These are phyloP conservation scores for Eurypyga helias DNA, from an alignment of 2,113 vertebrate species.

Conservation along the genomic window DNA sequence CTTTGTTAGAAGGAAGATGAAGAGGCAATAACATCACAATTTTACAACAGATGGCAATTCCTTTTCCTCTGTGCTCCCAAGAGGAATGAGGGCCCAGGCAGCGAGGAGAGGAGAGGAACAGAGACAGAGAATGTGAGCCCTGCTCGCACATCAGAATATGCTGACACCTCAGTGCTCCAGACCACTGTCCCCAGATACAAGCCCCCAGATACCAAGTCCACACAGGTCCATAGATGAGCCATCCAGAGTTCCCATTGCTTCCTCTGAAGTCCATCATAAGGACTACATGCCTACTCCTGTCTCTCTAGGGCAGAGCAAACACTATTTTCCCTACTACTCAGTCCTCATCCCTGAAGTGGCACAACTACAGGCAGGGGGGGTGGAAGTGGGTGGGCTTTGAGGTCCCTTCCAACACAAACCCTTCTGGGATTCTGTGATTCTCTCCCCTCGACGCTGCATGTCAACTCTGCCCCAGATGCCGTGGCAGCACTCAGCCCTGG, in stretches of 20 bases:
- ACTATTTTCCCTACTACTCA: background rate
- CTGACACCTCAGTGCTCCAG: background rate
- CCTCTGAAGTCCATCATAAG: background rate
- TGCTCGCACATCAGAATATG: background rate
- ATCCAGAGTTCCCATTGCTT: background rate
- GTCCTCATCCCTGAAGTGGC: background rate
- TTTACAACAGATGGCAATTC: background rate
- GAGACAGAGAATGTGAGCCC: accelerated
- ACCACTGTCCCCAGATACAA: background rate
- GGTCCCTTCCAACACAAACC: no score
- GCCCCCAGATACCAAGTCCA: background rate
- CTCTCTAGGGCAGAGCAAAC: background rate
- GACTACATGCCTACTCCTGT: background rate
- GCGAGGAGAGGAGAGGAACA: background rate
- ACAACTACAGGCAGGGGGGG: background rate
- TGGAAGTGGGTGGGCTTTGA: no score
- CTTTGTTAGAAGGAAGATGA: background rate
- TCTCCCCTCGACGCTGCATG: background rate
- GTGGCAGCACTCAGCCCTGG: background rate
- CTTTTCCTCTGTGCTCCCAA: background rate
- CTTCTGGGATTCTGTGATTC: background rate
- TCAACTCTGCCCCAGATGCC: background rate
- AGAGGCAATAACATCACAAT: background rate
- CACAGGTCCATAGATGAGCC: background rate
- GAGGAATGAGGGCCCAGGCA: background rate